A percentile compares a stretch with the other conserved stretches of the same genome.
Evolutionary conservation across 1,140 invertebrate genomes (phyloP).

Genomic region (Sipha flava): DNA sequence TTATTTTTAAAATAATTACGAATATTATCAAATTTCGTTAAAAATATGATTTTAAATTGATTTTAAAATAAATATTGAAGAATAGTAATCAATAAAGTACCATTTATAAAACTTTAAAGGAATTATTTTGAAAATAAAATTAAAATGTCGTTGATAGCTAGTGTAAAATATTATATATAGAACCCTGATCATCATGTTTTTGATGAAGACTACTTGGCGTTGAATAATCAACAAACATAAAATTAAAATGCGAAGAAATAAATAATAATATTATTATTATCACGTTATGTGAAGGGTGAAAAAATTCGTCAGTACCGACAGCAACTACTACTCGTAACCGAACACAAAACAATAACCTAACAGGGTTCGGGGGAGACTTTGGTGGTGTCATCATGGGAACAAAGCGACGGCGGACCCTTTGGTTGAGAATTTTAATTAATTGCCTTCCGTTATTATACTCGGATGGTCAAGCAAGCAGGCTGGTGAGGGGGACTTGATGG

Average conservation of each 20-base stretch:
- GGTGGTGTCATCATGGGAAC: constrained; percentile 21
- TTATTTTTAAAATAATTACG: no score
- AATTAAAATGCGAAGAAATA: not conserved
- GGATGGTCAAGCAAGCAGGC: constrained; percentile 19
- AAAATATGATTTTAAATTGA: no score
- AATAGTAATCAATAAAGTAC: no score
- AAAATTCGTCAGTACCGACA: not conserved
- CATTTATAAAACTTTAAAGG: no score
- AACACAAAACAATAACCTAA: constrained; percentile 13
- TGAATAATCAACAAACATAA: not conserved
- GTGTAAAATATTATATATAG: no score
- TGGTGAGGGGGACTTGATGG: constrained; percentile 2
- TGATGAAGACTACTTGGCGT: not conserved
- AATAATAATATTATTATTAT: constrained; percentile 11
- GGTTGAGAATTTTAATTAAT: constrained; percentile 32
- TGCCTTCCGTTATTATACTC: constrained; percentile 23
- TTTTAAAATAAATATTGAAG: no score
- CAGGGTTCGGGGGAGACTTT: not conserved
- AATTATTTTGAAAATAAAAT: no score
- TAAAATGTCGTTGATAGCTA: no score
- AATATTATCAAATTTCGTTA: no score
- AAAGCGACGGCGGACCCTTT: constrained; percentile 16
- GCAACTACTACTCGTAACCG: not conserved
- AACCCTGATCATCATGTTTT: not conserved
- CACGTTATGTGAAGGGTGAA: not conserved